phyloP scores from a whole-genome alignment of 2,113 vertebrate species.

The Bos taurus region ARS-UCD2.0 NC_037338.1:87275501-87276000 shows the following conservation, averaged over 20 bases:
- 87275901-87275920: neutral
- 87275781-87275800: neutral
- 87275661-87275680: rapidly evolving
- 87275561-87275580: neutral
- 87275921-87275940: neutral
- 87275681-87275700: neutral
- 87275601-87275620: neutral
- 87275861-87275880: rapidly evolving
- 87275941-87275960: neutral
- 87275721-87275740: neutral
- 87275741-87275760: neutral
- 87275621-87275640: rapidly evolving
- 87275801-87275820: too few relatives aligned
- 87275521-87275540: neutral
- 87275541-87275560: neutral
- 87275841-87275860: too few relatives aligned
- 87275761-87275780: neutral
- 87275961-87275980: neutral
- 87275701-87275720: rapidly evolving
- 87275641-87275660: rapidly evolving
- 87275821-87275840: neutral
- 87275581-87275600: rapidly evolving
- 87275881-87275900: neutral
- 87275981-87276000: neutral
- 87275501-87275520: neutral